phyloP scores from a whole-genome alignment of 2,888 invertebrate species.

The Phytoseiulus persimilis region DNA sequence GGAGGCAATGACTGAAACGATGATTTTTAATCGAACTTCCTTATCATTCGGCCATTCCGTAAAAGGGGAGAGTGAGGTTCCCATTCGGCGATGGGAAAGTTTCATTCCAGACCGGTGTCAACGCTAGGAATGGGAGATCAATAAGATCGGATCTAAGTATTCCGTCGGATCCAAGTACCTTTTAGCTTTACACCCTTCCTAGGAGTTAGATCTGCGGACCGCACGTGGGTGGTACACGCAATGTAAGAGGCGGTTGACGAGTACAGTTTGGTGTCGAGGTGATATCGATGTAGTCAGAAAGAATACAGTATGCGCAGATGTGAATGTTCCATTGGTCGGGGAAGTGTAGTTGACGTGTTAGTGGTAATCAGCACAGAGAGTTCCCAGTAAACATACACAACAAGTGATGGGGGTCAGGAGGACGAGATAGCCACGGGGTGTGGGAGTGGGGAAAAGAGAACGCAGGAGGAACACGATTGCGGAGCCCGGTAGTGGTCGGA shows the following conservation, averaged over 20 bases:
- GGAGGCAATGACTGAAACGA: not conserved
- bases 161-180: slow-evolving; percentile 16
- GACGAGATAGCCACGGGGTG: not conserved
- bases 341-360: not conserved
- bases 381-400: not conserved
- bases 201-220: slow-evolving; percentile 35
- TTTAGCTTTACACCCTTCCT: slow-evolving; percentile 39
- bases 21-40: not conserved
- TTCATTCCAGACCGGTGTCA: not conserved
- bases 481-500: too few relatives aligned
- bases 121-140: not conserved
- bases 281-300: not conserved
- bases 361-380: not conserved
- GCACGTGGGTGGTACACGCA: not conserved
- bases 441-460: not conserved
- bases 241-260: not conserved
- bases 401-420: not conserved
- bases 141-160: not conserved
- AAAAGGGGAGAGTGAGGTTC: not conserved
- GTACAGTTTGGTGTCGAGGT: not conserved
- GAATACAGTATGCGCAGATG: not conserved
- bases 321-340: not conserved
- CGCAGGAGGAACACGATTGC: too few relatives aligned
- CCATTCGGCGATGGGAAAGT: not conserved
- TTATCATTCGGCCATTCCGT: not conserved